Conservation (phyloP, 2,113 vertebrate genomes). For the Eublepharis macularius region DNA sequence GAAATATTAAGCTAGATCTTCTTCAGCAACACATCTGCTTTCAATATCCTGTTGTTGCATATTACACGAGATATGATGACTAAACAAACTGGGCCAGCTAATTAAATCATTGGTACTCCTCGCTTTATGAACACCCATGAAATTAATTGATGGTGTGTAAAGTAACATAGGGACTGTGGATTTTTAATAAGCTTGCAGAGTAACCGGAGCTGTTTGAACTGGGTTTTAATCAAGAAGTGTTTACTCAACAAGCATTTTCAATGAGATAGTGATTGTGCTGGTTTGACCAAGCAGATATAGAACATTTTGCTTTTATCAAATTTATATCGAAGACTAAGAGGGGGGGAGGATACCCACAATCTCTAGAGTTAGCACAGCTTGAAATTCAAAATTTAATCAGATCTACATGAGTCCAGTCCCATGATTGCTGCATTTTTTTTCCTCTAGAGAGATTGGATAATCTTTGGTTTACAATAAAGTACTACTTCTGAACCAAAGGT, state of each 20-base stretch:
- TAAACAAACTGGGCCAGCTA: constrained; percentile 31
- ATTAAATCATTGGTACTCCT: constrained; percentile 26
- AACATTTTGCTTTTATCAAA: not conserved
- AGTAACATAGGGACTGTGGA: constrained; percentile 11
- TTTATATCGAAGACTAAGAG: not conserved
- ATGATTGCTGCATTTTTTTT: not conserved
- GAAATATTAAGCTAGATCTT: not conserved
- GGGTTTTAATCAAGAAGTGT: not conserved
- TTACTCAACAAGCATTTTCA: constrained; percentile 35
- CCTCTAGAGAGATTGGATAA: not conserved
- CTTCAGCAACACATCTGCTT: constrained; percentile 3
- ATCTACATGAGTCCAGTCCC: not conserved
- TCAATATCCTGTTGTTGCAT: constrained; percentile 29
- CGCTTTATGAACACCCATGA: constrained; percentile 39
- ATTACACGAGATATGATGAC: constrained; percentile 27
- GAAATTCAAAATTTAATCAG: not conserved
- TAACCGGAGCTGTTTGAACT: constrained; percentile 7
- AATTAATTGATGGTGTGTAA: constrained; percentile 34
- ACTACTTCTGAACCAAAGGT: not conserved
- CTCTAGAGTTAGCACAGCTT: not conserved
- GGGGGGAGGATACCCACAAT: too few species aligned
- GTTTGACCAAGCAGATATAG: not conserved
- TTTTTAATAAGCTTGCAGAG: constrained; percentile 44
- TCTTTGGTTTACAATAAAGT: not conserved
- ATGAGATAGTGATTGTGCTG: not conserved